Base-by-base conservation (phyloP, 2,113 vertebrate genomes). In the Psophia crepitans region DNA sequence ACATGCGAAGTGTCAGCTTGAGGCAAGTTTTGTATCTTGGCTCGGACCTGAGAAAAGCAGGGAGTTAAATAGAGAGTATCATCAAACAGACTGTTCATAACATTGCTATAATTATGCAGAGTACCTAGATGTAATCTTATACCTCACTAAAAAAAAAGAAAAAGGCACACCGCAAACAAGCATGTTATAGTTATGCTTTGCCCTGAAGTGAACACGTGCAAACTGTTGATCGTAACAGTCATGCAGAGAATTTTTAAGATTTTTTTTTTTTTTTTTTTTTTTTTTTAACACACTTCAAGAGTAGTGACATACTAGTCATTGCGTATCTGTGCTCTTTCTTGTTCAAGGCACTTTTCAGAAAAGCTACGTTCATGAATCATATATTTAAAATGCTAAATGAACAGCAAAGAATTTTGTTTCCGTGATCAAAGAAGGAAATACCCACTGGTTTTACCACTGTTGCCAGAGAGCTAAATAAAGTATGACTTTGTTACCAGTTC, bases 91-190 rank as follows among this genome's bases (percentile, higher is more conserved):
- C 76, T 91, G 84, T 60, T 93, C 90, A 83, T 77, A 94, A 79
- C 92, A 87, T 14, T 57, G 93, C 96, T 95, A 96, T 96, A 96
- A 97, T 97, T 97, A 96, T 86, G 90, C 91, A 93, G 85, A 89
- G 89, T 33, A 95, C 84, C 91, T 96, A 83, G 89, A 95, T 97
- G 96, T 95, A 96, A 97, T 95, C 81, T 92, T 93, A 96, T 32
- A 57, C 92, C 87, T 69, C 78, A 66, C 61, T 41, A 5, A 39
- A 80, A 92, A 79, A 83, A 93, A 74, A 57, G 49, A 81, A 57
- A 51, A 15, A 24, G 12, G 23, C 68, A 74, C n/a, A 94, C 76
- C 92, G 66, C 83, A 78, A 94, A 96, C 63, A 2, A 93, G 32
- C 66, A 35, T 1, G 39, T 58, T 86, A 61, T 9, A 89, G 78